Base-by-base conservation (phyloP, 2,888 invertebrate genomes). In the Xestia rhomboidea region DNA sequence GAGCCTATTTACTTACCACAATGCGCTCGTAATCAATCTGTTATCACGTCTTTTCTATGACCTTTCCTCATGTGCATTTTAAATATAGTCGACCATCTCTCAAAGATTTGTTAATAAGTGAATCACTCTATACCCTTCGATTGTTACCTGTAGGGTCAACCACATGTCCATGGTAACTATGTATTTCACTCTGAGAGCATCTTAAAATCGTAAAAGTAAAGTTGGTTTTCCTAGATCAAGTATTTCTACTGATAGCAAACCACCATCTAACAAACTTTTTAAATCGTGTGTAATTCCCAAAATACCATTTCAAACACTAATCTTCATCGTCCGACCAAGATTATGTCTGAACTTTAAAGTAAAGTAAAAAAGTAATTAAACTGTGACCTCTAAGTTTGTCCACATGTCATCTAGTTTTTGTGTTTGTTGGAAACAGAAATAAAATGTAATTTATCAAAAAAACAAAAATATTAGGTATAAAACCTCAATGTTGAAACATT, bases 31-130 rank as follows among this genome's bases (percentile, higher is more conserved):
- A 34, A 41, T 44, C 2, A 27, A 41, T 68, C 15, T 41, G 46
- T 44, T 60, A 71, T 66, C 46, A 49, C 27, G 24, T 27, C 21
- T 66, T 8, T 18, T 18, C 24, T 0, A 4, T 51, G 67, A 68
- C 75, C 81, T 79, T 64, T 71, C 77, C 67, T 67, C 60, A 41
- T 73, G n/a, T 27, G 44, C 49, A 51, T 34, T 54, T 38, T 41
- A 34, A 15, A n/a, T 15, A 2, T 54, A 79, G 11, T 44, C 3
- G 46, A 18, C 34, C 57, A 66, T 18, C n/a, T 34, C 4, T 57
- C 51, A 81, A 73, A 34, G 34, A 8, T 44, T 24, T 64, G n/a
- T 44, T 67, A 60, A 73, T 30, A 51, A 11, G 3, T 60, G 44
- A 44, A 49, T 79, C 46, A 46, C 8, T 15, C 8, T 15, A 13